phyloP scores from a whole-genome alignment of 2,797 vertebrate genomes.

The Liasis olivaceus region DNA sequence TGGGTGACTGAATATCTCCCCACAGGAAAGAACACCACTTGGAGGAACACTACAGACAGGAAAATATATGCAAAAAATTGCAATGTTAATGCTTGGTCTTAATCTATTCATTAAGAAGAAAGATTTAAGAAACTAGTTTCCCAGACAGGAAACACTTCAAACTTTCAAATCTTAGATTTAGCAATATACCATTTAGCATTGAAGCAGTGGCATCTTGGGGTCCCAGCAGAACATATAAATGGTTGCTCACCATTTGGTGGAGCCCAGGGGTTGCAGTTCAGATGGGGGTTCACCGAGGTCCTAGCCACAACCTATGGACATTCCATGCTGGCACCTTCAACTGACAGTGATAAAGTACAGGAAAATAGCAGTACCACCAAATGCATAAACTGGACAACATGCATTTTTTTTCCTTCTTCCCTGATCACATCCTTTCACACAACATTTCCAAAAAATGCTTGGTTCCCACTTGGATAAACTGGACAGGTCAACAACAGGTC shows the following conservation, averaged over 20 bases:
- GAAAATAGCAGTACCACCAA: neutral
- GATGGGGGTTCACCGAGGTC: too few relatives aligned
- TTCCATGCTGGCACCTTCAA: neutral
- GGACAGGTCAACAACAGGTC: constrained; percentile 36
- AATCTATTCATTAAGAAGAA: neutral
- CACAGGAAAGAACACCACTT: too few relatives aligned
- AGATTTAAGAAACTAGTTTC: too few relatives aligned
- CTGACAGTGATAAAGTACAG: neutral
- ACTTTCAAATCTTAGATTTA: too few relatives aligned
- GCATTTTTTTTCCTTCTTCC: constrained; percentile 11
- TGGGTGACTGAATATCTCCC: neutral
- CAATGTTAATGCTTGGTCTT: neutral
- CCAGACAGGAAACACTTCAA: too few relatives aligned
- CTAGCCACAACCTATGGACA: too few relatives aligned
- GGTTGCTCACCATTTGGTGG: neutral
- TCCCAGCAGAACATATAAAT: neutral
- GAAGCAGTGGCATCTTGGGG: neutral
- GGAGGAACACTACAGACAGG: neutral
- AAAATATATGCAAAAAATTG: neutral
- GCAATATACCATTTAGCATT: neutral
- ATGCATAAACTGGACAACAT: neutral
- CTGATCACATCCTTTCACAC: constrained; percentile 53
- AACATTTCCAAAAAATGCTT: constrained; percentile 29
- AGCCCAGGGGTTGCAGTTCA: too few relatives aligned
- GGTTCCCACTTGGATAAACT: constrained; percentile 35